phyloP scores from a whole-genome alignment of 1,140 invertebrate genomes.

The Drosophila murphyi region DNA sequence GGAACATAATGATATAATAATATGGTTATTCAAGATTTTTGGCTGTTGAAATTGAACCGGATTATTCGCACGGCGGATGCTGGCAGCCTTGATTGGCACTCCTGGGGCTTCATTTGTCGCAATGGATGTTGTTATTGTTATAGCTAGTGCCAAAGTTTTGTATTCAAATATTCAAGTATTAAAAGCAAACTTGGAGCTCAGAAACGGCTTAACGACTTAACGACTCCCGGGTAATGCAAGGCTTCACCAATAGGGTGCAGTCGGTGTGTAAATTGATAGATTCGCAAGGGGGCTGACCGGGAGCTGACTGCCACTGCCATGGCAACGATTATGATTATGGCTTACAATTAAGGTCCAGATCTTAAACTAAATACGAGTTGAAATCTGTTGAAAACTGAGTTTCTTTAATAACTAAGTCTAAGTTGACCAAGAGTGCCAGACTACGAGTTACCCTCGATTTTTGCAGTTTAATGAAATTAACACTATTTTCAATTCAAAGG shows the following conservation, averaged over 20 bases:
- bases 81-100: background rate
- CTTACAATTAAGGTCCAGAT: conserved; percentile 32
- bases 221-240: background rate
- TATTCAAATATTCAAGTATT: conserved; percentile 69
- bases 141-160: conserved; percentile 26
- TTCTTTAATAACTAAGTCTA: background rate
- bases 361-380: conserved; percentile 8
- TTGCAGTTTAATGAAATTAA: no score
- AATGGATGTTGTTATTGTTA: background rate
- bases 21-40: conserved; percentile 5
- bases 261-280: conserved; percentile 33
- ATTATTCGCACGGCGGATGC: background rate
- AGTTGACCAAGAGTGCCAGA: background rate
- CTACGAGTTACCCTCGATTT: background rate
- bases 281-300: background rate
- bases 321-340: conserved; percentile 16
- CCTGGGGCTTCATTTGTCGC: background rate
- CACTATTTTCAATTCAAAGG: no score
- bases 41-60: background rate
- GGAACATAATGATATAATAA: background rate
- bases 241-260: conserved; percentile 18
- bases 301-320: conserved; percentile 24
- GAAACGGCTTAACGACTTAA: conserved; percentile 43
- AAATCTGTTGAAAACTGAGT: background rate
- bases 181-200: conserved; percentile 46